Conservation (phyloP, 2,797 vertebrate species). For the Siniperca scherzeri region DNA sequence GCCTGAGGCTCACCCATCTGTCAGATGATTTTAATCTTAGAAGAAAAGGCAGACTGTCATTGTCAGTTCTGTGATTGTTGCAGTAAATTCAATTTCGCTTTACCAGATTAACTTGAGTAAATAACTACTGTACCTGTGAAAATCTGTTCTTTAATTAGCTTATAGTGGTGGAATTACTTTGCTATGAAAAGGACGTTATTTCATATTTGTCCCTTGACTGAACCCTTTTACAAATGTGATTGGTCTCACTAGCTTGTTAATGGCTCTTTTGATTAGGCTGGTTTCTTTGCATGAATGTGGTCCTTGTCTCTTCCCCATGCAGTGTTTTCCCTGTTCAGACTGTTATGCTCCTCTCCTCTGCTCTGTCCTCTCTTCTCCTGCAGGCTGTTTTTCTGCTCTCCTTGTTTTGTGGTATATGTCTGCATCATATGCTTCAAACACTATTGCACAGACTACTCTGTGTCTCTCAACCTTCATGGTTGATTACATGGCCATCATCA, state of each 20-base stretch:
- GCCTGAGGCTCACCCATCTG: conserved; percentile 25
- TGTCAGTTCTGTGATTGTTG: background rate
- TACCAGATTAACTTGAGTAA: background rate
- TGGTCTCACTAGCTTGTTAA: conserved; percentile 74
- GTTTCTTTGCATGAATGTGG: conserved; percentile 76
- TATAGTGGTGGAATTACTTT: background rate
- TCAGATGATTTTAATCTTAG: conserved; percentile 3
- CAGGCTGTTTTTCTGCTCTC: conserved; percentile 39
- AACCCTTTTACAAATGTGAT: conserved; percentile 46
- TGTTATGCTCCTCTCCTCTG: conserved; percentile 39
- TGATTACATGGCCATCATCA: conserved; percentile 1
- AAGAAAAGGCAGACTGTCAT: conserved; percentile 10
- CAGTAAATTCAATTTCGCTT: background rate
- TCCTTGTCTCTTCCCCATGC: conserved; percentile 71
- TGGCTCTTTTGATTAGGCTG: conserved; percentile 77
- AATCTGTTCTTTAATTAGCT: background rate
- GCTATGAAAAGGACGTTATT: conserved; percentile 9
- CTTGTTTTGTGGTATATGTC: conserved; percentile 34
- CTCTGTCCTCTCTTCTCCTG: conserved; percentile 9
- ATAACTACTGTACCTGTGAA: background rate
- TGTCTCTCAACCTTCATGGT: conserved; percentile 11
- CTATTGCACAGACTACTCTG: background rate
- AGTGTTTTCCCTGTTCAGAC: conserved; percentile 65
- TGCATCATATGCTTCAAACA: conserved; percentile 37
- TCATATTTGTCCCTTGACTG: conserved; percentile 21